These are phyloP conservation scores for Lottia gigantea DNA, from an alignment of 2,888 invertebrate species.

Conservation along the genomic window DNA sequence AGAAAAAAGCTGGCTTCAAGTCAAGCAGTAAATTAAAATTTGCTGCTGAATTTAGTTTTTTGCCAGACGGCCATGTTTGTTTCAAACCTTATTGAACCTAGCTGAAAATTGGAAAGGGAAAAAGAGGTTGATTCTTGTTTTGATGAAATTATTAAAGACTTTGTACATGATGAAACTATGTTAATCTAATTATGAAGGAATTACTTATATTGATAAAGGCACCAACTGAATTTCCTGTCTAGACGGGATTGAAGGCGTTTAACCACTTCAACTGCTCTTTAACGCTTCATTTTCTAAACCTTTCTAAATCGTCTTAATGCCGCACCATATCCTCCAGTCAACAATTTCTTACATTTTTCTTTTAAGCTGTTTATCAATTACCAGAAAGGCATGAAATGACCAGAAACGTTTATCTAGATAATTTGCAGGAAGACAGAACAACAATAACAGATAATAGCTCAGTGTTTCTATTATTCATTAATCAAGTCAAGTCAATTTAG, in stretches of 20 bases:
- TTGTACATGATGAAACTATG: not conserved
- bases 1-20: not conserved
- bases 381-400: too few relatives aligned
- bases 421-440: too few relatives aligned
- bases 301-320: too few relatives aligned
- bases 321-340: too few relatives aligned
- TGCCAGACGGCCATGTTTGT: not conserved
- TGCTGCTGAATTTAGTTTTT: not conserved
- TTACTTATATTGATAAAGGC: slow-evolving; percentile 30
- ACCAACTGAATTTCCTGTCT: slow-evolving; percentile 19
- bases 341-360: too few relatives aligned
- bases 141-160: slow-evolving; percentile 8
- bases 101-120: not conserved
- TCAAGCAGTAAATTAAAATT: slow-evolving; percentile 6
- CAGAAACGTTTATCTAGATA: too few relatives aligned
- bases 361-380: too few relatives aligned
- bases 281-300: too few relatives aligned
- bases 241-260: slow-evolving; percentile 12
- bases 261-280: not conserved
- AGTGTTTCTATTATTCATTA: too few relatives aligned
- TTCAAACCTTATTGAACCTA: not conserved
- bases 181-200: slow-evolving; percentile 27
- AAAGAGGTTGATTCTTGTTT: not conserved
- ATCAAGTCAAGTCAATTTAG: too few relatives aligned
- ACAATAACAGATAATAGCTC: too few relatives aligned